phyloP scores from a whole-genome alignment of 2,113 vertebrate species.

The Aegithalos caudatus region DNA sequence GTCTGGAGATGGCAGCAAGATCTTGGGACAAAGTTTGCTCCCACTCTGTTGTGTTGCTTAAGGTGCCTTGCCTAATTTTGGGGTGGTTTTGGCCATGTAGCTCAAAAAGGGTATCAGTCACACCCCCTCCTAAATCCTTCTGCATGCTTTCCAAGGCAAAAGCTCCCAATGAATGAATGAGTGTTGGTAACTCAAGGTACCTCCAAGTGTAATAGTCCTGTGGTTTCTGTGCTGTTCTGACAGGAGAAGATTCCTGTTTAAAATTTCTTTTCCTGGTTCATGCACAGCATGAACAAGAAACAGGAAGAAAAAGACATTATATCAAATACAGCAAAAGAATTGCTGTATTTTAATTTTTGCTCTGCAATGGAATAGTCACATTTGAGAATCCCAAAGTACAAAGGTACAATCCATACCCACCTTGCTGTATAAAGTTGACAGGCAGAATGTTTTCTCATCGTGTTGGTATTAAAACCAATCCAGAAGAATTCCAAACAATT shows the following conservation, averaged over 20 bases:
- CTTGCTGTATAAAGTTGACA: neutral
- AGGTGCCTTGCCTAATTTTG: neutral
- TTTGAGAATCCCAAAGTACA: neutral
- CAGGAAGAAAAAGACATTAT: neutral
- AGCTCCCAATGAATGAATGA: neutral
- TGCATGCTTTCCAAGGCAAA: neutral
- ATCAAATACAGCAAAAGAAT: neutral
- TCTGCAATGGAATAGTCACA: neutral
- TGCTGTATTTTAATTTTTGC: neutral
- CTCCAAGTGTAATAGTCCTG: neutral
- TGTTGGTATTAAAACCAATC: neutral
- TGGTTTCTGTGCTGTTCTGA: neutral
- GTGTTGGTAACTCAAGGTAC: neutral
- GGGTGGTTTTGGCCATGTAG: neutral
- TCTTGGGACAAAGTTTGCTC: neutral
- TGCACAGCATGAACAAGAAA: neutral
- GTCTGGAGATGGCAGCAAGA: neutral
- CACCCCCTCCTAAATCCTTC: neutral
- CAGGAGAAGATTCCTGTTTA: accelerated
- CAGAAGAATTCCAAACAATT: neutral
- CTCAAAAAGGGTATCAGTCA: neutral
- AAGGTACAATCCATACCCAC: neutral
- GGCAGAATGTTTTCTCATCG: neutral
- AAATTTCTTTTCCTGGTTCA: neutral
- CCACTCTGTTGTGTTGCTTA: neutral